phyloP scores from a whole-genome alignment of 2,888 invertebrate species.

The Coremacera marginata region DNA sequence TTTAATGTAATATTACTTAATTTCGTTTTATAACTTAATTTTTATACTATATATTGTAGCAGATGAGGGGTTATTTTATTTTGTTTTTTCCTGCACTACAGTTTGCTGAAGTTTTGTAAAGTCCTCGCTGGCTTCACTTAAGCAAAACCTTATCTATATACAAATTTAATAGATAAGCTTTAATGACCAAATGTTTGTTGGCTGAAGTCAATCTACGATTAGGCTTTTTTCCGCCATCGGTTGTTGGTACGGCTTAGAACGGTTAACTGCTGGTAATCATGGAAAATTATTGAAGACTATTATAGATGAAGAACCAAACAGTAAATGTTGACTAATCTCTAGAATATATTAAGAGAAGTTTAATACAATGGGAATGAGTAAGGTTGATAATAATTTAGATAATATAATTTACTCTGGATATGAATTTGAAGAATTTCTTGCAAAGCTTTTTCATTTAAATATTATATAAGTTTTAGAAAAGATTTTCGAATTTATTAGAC shows the following conservation, averaged over 20 bases:
- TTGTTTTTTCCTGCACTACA: not conserved
- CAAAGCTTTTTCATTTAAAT: too few relatives aligned
- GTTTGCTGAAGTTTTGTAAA: not conserved
- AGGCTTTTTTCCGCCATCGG: not conserved
- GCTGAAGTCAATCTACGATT: not conserved
- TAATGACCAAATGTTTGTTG: not conserved
- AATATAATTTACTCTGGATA: too few relatives aligned
- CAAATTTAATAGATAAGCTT: constrained; percentile 4
- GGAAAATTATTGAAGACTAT: not conserved
- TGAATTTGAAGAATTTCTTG: too few relatives aligned
- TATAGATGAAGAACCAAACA: not conserved
- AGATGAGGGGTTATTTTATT: too few relatives aligned
- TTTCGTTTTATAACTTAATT: not conserved
- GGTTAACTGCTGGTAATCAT: not conserved
- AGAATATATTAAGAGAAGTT: too few relatives aligned
- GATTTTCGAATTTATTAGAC: too few relatives aligned
- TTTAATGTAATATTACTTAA: not conserved
- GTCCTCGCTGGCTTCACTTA: not conserved
- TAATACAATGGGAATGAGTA: too few relatives aligned
- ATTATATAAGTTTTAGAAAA: too few relatives aligned
- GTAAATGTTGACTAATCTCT: too few relatives aligned
- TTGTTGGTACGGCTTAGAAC: not conserved
- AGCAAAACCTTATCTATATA: not conserved
- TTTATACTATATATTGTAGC: too few relatives aligned
- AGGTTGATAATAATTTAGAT: too few relatives aligned